Base-by-base conservation (phyloP, 2,888 invertebrate genomes). In the Notocelia uddmanniana region DNA sequence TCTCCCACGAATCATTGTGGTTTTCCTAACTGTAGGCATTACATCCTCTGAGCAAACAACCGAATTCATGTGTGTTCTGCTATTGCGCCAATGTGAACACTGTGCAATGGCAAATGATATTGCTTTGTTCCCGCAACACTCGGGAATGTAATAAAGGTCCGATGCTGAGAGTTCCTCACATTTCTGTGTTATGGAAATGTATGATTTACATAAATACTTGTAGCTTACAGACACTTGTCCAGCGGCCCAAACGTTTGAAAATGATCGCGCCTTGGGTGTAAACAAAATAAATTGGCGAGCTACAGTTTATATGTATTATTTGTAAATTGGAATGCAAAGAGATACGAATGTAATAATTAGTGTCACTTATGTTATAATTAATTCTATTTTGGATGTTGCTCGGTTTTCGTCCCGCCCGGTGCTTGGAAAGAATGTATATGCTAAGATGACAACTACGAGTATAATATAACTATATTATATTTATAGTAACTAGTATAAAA, bases 131-230 rank as follows among this genome's bases (percentile, higher is more conserved):
- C 75, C 76, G 72, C 70, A 76, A 75, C 69, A 78, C 74, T 81
- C 76, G 75, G 85, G 88, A 90, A 89, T 89, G 90, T 87, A 89
- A 90, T 90, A 89, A 86, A 81, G 85, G 83, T 78, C 74, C 76
- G 77, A 79, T 75, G 83, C 80, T 81, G 79, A 77, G 80, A 82
- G 80, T 80, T 78, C 79, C 80, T 81, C 80, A 80, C 82, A 79
- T 81, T 78, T 77, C 77, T 80, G 77, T 78, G 60, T 68, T 72
- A 72, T 72, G 68, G 72, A 50, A 72, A 72, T 68, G 62, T 68
- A 59, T 67, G 67, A 72, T 72, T 72, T 68, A 68, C 72, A 68
- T 72, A 72, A 72, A 62, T 62, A 50, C 66, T 66, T 66, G 58
- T 50, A 21, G 59, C 52, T 37, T 63, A 54, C 52, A 59, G 13